phyloP scores from a whole-genome alignment of 2,888 invertebrate species.

The Drosophila imparisetae region DNA sequence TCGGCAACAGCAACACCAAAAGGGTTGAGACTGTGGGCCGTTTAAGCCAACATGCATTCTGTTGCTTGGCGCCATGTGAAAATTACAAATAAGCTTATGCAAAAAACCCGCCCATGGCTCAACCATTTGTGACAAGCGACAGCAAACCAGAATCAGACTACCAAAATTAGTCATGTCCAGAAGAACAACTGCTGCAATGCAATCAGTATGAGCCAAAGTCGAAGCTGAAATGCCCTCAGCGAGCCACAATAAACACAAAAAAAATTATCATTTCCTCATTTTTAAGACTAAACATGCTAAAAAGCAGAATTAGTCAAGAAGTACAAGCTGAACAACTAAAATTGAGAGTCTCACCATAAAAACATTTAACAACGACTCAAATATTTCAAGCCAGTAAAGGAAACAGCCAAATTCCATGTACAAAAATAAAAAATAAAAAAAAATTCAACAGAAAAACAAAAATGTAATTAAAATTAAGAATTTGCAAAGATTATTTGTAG shows the following conservation, averaged over 20 bases:
- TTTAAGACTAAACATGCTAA: not conserved
- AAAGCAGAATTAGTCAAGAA: not conserved
- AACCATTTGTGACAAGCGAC: conserved; percentile 18
- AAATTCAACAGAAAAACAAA: not conserved
- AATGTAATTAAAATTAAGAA: not conserved
- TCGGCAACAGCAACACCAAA: conserved; percentile 65
- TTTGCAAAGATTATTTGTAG: conserved; percentile 1
- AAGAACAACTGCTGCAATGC: conserved; percentile 6
- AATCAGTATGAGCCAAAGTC: not conserved
- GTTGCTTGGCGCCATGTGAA: conserved; percentile 64
- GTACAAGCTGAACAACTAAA: not conserved
- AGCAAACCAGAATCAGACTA: conserved; percentile 20
- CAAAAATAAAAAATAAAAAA: not conserved
- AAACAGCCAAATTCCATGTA: not conserved
- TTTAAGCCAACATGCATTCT: conserved; percentile 38
- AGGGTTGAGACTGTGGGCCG: conserved; percentile 60
- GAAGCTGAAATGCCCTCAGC: conserved; percentile 1
- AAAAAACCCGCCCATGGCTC: conserved; percentile 59
- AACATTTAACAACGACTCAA: not conserved
- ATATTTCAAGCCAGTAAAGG: no score
- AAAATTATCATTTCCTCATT: not conserved
- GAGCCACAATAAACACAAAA: not conserved
- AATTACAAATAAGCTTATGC: conserved; percentile 70
- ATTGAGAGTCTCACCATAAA: not conserved
- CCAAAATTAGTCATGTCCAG: conserved; percentile 71